Conservation (phyloP, 2,113 vertebrate genomes). For the Gorsachius goisagi region DNA sequence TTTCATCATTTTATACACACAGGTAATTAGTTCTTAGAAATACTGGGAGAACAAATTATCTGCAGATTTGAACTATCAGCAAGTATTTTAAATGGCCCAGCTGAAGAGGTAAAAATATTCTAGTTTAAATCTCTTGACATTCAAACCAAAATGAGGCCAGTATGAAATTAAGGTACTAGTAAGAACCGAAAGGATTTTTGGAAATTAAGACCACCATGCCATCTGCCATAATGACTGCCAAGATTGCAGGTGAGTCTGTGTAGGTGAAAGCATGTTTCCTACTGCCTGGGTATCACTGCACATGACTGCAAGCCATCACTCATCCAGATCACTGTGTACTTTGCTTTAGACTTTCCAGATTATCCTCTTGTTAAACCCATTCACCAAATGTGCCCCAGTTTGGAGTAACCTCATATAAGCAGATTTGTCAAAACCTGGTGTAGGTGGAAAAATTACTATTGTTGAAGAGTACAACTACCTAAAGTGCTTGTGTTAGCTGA, state of each 20-base stretch:
- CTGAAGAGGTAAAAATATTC: slow-evolving; percentile 47
- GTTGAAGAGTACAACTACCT: neutral
- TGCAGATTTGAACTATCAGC: slow-evolving; percentile 75
- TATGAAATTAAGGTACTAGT: neutral
- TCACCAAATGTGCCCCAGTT: neutral
- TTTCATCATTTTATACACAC: slow-evolving; percentile 77
- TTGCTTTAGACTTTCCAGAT: neutral
- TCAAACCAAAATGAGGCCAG: slow-evolving; percentile 5
- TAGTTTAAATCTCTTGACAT: slow-evolving; percentile 55
- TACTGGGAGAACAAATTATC: slow-evolving; percentile 74
- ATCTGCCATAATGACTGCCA: neutral
- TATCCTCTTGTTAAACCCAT: neutral
- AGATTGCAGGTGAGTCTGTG: neutral
- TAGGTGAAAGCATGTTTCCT: neutral
- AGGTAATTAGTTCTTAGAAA: slow-evolving; percentile 81
- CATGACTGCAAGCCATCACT: neutral
- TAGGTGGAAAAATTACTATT: neutral
- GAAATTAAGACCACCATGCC: neutral
- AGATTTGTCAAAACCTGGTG: neutral
- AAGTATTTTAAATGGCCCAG: slow-evolving; percentile 69
- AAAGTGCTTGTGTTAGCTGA: neutral
- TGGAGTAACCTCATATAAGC: neutral
- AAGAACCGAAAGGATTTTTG: neutral
- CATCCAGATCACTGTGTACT: neutral
- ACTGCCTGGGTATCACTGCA: neutral